These are phyloP conservation scores for Thaumetopoea pityocampa DNA, from an alignment of 1,140 invertebrate species.

Conservation along the genomic window DNA sequence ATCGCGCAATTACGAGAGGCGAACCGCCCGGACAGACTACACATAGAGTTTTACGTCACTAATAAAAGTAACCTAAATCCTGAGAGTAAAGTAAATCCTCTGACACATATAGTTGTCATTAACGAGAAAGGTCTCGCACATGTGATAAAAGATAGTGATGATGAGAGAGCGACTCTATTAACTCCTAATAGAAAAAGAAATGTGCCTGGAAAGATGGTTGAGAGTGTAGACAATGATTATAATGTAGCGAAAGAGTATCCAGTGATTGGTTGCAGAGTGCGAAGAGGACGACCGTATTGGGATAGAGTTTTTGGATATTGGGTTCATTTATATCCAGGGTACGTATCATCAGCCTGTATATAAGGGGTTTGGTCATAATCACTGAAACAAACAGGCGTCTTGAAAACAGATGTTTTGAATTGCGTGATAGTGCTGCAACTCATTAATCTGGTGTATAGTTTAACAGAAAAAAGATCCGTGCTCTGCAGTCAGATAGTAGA, in stretches of 20 bases:
- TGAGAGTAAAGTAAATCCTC: slow-evolving; percentile 20
- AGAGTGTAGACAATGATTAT: slow-evolving; percentile 30
- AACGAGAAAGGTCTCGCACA: slow-evolving; percentile 46
- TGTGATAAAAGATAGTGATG: slow-evolving; percentile 30
- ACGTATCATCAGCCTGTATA: slow-evolving; percentile 16
- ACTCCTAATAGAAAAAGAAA: slow-evolving; percentile 46
- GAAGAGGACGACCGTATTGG: slow-evolving; percentile 59
- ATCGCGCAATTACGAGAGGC: slow-evolving; percentile 44
- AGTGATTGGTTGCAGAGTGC: slow-evolving; percentile 52
- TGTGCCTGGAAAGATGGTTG: slow-evolving; percentile 15
- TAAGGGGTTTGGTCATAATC: too few species aligned
- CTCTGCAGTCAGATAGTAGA: too few species aligned
- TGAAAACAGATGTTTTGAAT: too few species aligned
- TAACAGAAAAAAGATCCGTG: too few species aligned
- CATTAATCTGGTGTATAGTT: too few species aligned
- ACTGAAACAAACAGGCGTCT: too few species aligned
- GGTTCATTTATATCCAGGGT: slow-evolving; percentile 66
- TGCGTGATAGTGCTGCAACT: too few species aligned
- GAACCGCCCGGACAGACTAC: slow-evolving; percentile 59
- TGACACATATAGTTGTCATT: slow-evolving; percentile 41
- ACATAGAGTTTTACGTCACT: slow-evolving; percentile 62
- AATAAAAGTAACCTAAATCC: slow-evolving; percentile 31
- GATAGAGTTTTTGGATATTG: slow-evolving; percentile 63
- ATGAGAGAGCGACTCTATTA: slow-evolving; percentile 46
- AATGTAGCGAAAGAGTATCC: slow-evolving; percentile 53